Conservation (phyloP, 1,140 invertebrate species). For the Pachypeltis micranthus region DNA sequence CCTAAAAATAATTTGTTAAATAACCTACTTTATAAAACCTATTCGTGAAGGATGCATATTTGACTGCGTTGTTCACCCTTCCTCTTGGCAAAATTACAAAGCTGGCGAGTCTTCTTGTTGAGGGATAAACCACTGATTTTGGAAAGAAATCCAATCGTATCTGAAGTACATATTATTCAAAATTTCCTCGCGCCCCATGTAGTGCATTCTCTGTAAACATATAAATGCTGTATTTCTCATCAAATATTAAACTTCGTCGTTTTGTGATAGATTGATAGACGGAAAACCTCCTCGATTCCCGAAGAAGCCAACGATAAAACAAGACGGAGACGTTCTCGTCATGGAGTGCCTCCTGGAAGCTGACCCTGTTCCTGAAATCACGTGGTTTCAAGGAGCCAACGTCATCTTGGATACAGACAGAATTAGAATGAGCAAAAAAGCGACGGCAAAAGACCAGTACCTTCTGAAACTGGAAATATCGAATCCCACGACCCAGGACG, state of each 20-base stretch:
- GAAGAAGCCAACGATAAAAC: constrained; percentile 91
- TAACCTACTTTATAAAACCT: too few species aligned
- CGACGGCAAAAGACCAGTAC: constrained; percentile 77
- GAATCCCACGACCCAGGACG: constrained; percentile 88
- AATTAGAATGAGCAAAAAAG: constrained; percentile 76
- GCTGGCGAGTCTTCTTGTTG: too few species aligned
- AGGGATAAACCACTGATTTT: too few species aligned
- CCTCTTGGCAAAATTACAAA: too few species aligned
- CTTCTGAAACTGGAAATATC: constrained; percentile 81
- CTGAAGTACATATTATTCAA: too few species aligned
- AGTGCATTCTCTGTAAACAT: too few species aligned
- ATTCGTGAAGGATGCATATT: too few species aligned
- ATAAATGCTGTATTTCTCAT: background rate
- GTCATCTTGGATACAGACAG: constrained; percentile 65
- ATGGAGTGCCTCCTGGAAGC: constrained; percentile 95
- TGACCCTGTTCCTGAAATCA: constrained; percentile 86
- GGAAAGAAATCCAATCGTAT: too few species aligned
- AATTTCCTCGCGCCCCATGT: too few species aligned
- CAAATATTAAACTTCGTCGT: background rate
- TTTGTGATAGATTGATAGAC: constrained; percentile 66
- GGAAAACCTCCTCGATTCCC: constrained; percentile 92
- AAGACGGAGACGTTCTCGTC: constrained; percentile 83
- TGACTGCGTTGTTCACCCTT: too few species aligned
- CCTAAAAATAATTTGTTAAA: too few species aligned
- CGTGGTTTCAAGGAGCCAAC: constrained; percentile 83